phyloP scores from a whole-genome alignment of 2,797 vertebrate genomes.

The Poliocrania exsul region DNA sequence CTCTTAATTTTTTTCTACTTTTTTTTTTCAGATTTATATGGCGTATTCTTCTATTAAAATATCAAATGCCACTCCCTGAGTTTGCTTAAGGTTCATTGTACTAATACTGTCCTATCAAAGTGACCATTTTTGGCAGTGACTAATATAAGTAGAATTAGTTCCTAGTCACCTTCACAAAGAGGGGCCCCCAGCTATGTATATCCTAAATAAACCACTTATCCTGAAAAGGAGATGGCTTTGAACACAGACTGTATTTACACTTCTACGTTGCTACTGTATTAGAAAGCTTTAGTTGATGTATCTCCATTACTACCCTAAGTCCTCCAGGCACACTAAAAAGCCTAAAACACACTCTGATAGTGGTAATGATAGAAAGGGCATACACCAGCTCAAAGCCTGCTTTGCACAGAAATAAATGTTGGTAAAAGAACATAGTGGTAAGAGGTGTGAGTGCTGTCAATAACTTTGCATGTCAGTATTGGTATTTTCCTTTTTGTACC shows the following conservation, averaged over 20 bases:
- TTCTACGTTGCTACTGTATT: not conserved
- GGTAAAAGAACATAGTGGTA: not conserved
- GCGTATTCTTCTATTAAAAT: not conserved
- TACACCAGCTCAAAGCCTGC: not conserved
- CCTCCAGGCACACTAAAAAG: not conserved
- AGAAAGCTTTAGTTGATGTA: not conserved
- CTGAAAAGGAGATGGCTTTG: not conserved
- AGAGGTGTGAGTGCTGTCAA: not conserved
- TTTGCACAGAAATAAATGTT: not conserved
- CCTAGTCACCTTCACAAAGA: not conserved
- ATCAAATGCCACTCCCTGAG: not conserved
- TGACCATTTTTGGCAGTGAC: not conserved
- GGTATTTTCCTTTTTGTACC: not conserved
- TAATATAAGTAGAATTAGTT: not conserved
- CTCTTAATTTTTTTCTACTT: not conserved
- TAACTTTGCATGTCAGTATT: not conserved
- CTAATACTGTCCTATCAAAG: not conserved
- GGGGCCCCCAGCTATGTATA: not conserved
- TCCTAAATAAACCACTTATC: not conserved
- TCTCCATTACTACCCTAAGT: not conserved
- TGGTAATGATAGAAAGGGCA: not conserved
- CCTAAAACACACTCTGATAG: not conserved
- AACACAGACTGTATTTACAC: not conserved
- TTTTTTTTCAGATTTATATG: not conserved
- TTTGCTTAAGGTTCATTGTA: not conserved